Evolutionary conservation across 2,113 vertebrate genomes (phyloP).

Genomic region (Dolichotis patagonum): DNA sequence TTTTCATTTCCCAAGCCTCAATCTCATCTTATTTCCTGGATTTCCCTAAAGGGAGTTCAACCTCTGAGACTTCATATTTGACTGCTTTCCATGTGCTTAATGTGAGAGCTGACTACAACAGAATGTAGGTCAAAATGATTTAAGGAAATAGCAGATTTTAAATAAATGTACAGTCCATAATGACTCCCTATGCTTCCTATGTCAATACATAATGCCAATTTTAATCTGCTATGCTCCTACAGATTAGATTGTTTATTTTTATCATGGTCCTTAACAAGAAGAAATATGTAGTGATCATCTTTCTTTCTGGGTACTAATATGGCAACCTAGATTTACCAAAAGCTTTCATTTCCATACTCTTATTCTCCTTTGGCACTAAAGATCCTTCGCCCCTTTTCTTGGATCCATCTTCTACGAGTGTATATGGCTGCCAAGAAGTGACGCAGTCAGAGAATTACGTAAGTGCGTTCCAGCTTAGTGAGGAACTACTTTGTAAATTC

Average conservation of each 20-base stretch:
- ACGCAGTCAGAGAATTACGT: slow-evolving; percentile 23
- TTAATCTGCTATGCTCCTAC: background rate
- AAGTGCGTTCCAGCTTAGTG: background rate
- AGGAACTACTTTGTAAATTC: slow-evolving; percentile 23
- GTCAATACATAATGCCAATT: background rate
- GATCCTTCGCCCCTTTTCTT: slow-evolving; percentile 12
- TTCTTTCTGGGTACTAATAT: slow-evolving; percentile 37
- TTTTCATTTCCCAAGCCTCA: slow-evolving; percentile 40
- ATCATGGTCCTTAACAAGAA: background rate
- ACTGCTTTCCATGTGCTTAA: background rate
- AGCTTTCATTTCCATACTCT: slow-evolving; percentile 15
- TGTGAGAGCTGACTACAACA: background rate
- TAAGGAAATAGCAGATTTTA: slow-evolving; percentile 22
- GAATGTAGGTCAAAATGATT: slow-evolving; percentile 46
- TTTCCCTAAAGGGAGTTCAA: slow-evolving; percentile 46
- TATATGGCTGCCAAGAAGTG: slow-evolving; percentile 36
- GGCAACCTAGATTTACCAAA: background rate
- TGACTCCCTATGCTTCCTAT: background rate
- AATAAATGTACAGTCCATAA: background rate
- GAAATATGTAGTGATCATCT: background rate
- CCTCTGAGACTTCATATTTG: background rate
- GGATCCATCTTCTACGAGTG: background rate
- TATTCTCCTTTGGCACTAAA: slow-evolving; percentile 7
- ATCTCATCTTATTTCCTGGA: slow-evolving; percentile 50
- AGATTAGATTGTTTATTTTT: slow-evolving; percentile 33